phyloP scores from a whole-genome alignment of 92 coral and sea anemone species.

The Actinernus sp. region DNA sequence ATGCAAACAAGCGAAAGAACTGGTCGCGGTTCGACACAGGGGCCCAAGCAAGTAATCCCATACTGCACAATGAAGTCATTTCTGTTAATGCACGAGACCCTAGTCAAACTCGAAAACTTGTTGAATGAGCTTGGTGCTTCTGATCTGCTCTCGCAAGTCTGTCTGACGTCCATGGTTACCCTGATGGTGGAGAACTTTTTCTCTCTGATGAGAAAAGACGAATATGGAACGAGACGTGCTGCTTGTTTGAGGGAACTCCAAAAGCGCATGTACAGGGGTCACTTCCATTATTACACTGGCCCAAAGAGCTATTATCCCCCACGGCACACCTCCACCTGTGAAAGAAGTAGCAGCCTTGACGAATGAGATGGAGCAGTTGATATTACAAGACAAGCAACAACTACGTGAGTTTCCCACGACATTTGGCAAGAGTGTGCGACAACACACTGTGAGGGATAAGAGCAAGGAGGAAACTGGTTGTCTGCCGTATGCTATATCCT shows the following conservation, averaged over 20 bases:
- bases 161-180: conserved; percentile 35
- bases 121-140: conserved; percentile 39
- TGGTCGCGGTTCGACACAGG: conserved; percentile 42
- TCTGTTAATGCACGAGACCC: conserved; percentile 50
- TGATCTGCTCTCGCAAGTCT: conserved; percentile 31
- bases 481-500: conserved; percentile 47
- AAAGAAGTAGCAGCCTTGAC: background rate
- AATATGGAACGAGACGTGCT: conserved; percentile 38
- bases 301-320: conserved; percentile 29
- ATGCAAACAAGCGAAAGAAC: conserved; percentile 46
- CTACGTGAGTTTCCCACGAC: conserved; percentile 33
- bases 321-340: no score
- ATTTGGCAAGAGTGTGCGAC: conserved; percentile 47
- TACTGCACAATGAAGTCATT: conserved; percentile 52
- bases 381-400: conserved; percentile 29
- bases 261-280: conserved; percentile 46
- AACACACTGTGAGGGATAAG: conserved; percentile 53
- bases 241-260: conserved; percentile 47
- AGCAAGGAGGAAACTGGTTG: conserved; percentile 55
- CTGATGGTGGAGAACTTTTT: conserved; percentile 63
- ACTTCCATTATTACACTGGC: conserved; percentile 36
- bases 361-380: conserved; percentile 15
- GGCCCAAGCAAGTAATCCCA: conserved; percentile 40
- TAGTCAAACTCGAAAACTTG: conserved; percentile 31
- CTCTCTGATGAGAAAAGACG: conserved; percentile 36